These are phyloP conservation scores for Nycticryphes semicollaris DNA, from an alignment of 2,113 vertebrate species.

Conservation along the genomic window DNA sequence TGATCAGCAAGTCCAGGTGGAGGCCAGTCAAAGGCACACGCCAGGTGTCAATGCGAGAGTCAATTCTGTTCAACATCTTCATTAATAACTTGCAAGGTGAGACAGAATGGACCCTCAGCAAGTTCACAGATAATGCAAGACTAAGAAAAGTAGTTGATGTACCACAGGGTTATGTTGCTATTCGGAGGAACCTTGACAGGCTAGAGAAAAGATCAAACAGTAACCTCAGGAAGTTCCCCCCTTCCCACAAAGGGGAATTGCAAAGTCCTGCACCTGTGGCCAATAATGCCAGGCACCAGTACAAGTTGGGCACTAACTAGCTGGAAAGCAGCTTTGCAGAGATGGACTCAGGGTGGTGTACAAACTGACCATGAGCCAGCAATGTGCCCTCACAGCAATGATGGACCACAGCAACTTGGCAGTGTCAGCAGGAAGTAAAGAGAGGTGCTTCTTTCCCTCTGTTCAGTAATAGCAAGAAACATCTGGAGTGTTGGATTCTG, in stretches of 20 bases:
- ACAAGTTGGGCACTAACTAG: not conserved
- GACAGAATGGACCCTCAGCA: not conserved
- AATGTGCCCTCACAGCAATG: not conserved
- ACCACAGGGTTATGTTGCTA: not conserved
- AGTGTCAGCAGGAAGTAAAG: not conserved
- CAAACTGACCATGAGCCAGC: not conserved
- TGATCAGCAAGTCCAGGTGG: not conserved
- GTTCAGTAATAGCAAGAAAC: not conserved
- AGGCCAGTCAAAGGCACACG: not conserved
- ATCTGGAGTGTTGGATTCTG: not conserved
- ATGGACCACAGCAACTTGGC: not conserved
- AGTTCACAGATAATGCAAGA: not conserved
- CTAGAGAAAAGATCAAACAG: not conserved
- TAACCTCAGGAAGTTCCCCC: not conserved
- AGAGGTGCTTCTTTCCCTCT: not conserved
- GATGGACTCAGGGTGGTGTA: not conserved
- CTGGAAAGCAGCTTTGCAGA: not conserved
- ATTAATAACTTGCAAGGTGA: not conserved
- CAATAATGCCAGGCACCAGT: not conserved
- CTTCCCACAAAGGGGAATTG: not conserved
- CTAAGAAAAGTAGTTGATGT: not conserved
- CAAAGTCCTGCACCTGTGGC: not conserved
- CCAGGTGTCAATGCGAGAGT: not conserved
- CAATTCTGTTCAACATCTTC: not conserved
- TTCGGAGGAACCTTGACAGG: not conserved